Percentiles rank a stretch among this genome's conserved stretches.
Evolutionary conservation across 92 coral and sea anemone genomes (phyloP).

Genomic region (Chrysogorgia sp.): DNA sequence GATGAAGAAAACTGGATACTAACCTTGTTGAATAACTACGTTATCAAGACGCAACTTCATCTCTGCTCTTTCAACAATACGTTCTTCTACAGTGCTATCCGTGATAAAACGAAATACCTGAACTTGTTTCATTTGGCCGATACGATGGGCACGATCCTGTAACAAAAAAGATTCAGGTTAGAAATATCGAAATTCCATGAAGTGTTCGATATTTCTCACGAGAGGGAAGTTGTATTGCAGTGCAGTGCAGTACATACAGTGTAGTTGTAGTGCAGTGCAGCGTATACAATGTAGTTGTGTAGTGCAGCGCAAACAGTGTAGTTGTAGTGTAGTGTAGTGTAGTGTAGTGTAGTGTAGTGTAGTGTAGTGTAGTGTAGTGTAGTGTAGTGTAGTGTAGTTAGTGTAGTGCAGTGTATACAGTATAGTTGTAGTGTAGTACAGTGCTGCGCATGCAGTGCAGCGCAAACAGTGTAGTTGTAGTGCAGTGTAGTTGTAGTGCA

Average conservation of each 20-base stretch:
- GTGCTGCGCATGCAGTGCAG: too few relatives aligned
- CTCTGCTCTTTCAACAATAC: conserved; percentile 97
- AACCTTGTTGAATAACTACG: conserved; percentile 96
- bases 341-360: background rate
- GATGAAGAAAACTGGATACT: background rate
- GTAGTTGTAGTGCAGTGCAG: background rate
- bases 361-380: background rate
- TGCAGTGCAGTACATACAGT: too few relatives aligned
- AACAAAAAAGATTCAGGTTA: background rate
- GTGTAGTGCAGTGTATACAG: too few relatives aligned
- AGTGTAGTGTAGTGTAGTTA: background rate
- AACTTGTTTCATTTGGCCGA: conserved; percentile 94
- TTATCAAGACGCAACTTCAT: conserved; percentile 96
- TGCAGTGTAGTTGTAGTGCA: too few relatives aligned
- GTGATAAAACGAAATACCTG: conserved; percentile 95
- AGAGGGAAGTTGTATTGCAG: too few relatives aligned
- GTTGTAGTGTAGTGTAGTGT: background rate
- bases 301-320: too few relatives aligned
- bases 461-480: too few relatives aligned
- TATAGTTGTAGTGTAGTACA: too few relatives aligned
- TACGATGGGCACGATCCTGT: conserved; percentile 98
- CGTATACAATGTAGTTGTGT: background rate
- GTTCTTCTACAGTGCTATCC: conserved; percentile 94
- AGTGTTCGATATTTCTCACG: too few relatives aligned
- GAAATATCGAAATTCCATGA: background rate